Evolutionary conservation across 1,140 invertebrate species (phyloP), one percentile per base, ranked within the genome.

Genomic region (Dermatophagoides farinae): DNA sequence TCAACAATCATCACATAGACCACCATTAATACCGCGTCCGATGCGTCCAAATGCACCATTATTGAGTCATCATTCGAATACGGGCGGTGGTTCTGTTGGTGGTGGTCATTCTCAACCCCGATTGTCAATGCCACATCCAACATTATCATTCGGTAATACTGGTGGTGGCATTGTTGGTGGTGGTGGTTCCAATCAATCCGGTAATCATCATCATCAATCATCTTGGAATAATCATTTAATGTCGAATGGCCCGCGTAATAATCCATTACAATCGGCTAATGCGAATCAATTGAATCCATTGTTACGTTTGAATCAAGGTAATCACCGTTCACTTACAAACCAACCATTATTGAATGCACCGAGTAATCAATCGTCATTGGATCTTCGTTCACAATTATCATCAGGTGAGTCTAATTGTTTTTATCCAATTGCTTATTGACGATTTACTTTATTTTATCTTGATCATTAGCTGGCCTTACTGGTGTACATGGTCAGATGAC

Each of bases 261-360:
- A 47, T 47, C 53, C 38, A 44, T 39, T 55, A 23, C 53, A 55
- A n/a, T n/a, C 10, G 14, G 16, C 25, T 5, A 23, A 23, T 55
- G 23, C 14, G 14, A 14, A 14, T 55, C 1, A 1, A 20, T 23
- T 55, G n/a, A 55, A 55, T 55, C 53, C 53, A 20, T 39, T 55
- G 25, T 23, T 55, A 23, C 25, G 53, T 39, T 25, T 55, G 53
- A 14, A 14, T 55, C 53, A 55, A 55, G 53, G 53, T 55, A 55
- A 55, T 55, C n/a, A 18, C 8, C 12, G 53, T 18, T 38, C 23
- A 31, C 23, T 55, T n/a, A 6, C 12, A 14, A 40, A 37, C 14
- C 53, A 55, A 25, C 53, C 53, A 23, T 14, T 55, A 25, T 23
- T 55, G 11, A 16, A 4, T 55, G 23, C 25, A 40, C 53, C 53